Evolutionary conservation across 2,113 vertebrate genomes (phyloP), one percentile per base, ranked within the genome.

Genomic region (Rallus limicola): DNA sequence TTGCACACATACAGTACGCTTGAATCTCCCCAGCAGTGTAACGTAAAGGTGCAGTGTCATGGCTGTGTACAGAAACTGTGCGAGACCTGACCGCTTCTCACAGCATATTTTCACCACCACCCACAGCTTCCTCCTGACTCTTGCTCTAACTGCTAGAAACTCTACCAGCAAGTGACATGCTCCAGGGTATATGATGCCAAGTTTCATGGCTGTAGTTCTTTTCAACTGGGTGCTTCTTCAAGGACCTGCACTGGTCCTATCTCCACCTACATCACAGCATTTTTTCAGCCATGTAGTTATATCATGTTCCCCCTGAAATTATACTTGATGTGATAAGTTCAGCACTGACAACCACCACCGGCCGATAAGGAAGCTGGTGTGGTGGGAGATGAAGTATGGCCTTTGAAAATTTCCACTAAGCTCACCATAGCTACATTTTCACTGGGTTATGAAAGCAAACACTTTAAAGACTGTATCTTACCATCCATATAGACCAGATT

Each of bases 251-350:
- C 97, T 6, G 97, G 97, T 18, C 96, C 98, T 50, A 93, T 98
- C 86, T 98, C 98, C 60, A 98, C 97, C 97, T 98, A 98, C 90
- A 97, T 98, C 60, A 97, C 94, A 9, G 98, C 53, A 98, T 75
- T 82, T 98, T 69, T 98, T 98, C 67, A 98, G 98, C 95, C 97
- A 95, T 72, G 93, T 88, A 1, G 93, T 94, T 82, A 67, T 85
- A 97, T 26, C 97, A 92, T 42, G 95, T 96, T 59, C 97, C 97
- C 62, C 96, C 82, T 97, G 98, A 92, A 97, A 98, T 95, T 95
- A 98, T 38, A 97, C 97, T 96, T 96, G 97, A 95, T 98, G 98
- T 60, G 96, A 97, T 56, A 98, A 99, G 96, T 98, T 98, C 83
- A 68, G 97, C 26, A 83, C 98, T 80, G 96, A 96, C 8, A 98